These are phyloP conservation scores for Deroplatys truncata DNA, from an alignment of 2,888 invertebrate genomes.

Conservation along the genomic window DNA sequence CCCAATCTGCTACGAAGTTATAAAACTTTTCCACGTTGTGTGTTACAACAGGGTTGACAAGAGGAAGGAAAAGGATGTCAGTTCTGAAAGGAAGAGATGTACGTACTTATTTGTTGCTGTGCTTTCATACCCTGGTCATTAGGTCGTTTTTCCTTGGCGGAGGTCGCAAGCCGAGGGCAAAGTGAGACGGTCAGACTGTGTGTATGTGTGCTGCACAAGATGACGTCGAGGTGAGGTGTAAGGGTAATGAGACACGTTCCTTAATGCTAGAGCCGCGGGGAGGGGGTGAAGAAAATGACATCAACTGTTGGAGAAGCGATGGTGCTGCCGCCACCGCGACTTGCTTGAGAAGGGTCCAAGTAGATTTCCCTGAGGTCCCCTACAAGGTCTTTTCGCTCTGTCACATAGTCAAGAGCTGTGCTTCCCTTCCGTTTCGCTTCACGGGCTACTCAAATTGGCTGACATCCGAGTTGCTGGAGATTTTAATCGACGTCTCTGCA, in stretches of 20 bases:
- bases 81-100: too few species aligned
- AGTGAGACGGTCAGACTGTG: not conserved
- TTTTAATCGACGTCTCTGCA: not conserved
- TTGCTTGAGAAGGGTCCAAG: not conserved
- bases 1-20: too few species aligned
- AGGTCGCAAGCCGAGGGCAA: not conserved
- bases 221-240: not conserved
- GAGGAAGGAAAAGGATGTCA: too few species aligned
- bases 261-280: constrained; percentile 3
- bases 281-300: not conserved
- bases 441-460: not conserved
- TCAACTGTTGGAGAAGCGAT: not conserved
- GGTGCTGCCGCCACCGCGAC: not conserved
- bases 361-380: not conserved
- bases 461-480: not conserved
- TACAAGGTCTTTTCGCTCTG: not conserved
- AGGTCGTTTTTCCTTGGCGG: not conserved
- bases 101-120: too few species aligned
- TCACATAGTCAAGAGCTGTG: not conserved
- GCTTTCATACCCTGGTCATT: not conserved
- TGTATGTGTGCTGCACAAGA: not conserved
- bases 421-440: not conserved
- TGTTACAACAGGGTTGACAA: too few species aligned
- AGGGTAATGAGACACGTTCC: constrained; percentile 12
- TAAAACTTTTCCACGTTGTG: too few species aligned